A percentile compares a stretch with the other conserved stretches of the same genome.
Conservation (phyloP, 1,140 invertebrate genomes). For the Cotesia vestalis region DNA sequence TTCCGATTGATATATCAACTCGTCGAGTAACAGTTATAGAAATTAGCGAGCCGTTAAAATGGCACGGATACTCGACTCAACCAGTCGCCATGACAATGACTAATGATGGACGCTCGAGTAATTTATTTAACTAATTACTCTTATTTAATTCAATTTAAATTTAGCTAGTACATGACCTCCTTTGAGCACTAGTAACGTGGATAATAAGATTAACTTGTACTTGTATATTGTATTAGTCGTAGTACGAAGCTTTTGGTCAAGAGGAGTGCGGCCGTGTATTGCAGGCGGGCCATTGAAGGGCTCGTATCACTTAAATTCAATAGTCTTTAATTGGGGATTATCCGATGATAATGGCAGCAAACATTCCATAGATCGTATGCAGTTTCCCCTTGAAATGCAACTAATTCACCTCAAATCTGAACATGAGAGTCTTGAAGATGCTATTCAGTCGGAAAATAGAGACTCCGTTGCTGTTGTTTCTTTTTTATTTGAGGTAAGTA, state of each 20-base stretch:
- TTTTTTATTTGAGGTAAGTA: constrained; percentile 61
- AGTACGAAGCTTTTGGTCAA: constrained; percentile 46
- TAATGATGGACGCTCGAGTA: constrained; percentile 54
- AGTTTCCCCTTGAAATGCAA: constrained; percentile 69
- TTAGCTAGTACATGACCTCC: not conserved
- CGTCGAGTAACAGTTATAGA: constrained; percentile 43
- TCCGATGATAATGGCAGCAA: constrained; percentile 69
- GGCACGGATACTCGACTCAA: constrained; percentile 46
- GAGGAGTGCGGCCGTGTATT: constrained; percentile 54
- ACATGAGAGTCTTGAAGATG: constrained; percentile 33
- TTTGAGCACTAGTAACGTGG: not conserved
- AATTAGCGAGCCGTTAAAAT: constrained; percentile 47
- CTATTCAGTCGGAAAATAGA: constrained; percentile 21
- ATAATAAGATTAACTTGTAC: not conserved
- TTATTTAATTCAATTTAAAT: not conserved
- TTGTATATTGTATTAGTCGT: constrained; percentile 41
- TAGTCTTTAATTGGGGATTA: constrained; percentile 69
- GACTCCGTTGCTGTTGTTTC: constrained; percentile 57
- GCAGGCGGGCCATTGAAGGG: constrained; percentile 64
- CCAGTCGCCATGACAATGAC: constrained; percentile 48
- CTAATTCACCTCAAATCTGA: constrained; percentile 57
- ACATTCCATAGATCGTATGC: constrained; percentile 66
- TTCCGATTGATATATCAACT: constrained; percentile 61
- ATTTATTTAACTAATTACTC: constrained; percentile 5
- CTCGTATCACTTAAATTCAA: constrained; percentile 64